Evolutionary conservation across 2,888 invertebrate genomes (phyloP).

Genomic region (Mythimna loreyi): DNA sequence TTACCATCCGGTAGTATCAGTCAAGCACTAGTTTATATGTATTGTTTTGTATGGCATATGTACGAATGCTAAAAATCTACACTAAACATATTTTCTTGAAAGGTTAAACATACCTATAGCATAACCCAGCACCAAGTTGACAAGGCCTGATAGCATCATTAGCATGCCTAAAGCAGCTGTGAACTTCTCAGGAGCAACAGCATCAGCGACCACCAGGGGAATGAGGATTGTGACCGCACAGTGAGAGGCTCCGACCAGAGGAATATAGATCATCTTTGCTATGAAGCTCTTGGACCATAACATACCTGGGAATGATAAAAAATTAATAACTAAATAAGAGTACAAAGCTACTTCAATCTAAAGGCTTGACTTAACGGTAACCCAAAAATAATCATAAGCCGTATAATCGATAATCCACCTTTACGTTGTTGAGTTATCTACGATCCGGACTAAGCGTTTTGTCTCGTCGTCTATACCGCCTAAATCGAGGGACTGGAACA

Average conservation of each 20-base stretch:
- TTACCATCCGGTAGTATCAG: too few species aligned
- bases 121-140: slow-evolving; percentile 88
- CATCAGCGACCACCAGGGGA: slow-evolving; percentile 91
- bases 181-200: slow-evolving; percentile 89
- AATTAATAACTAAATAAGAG: not conserved
- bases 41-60: too few species aligned
- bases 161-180: slow-evolving; percentile 91
- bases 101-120: slow-evolving; percentile 87
- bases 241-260: slow-evolving; percentile 88
- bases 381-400: too few species aligned
- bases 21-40: too few species aligned
- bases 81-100: not conserved
- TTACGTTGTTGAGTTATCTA: too few species aligned
- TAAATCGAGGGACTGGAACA: too few species aligned
- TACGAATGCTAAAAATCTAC: too few species aligned
- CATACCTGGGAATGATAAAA: slow-evolving; percentile 71
- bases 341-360: not conserved
- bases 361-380: not conserved
- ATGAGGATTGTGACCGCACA: slow-evolving; percentile 88
- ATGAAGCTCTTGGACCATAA: slow-evolving; percentile 73
- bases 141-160: slow-evolving; percentile 89
- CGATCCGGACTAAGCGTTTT: too few species aligned
- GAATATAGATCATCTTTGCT: slow-evolving; percentile 72
- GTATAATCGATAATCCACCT: too few species aligned
- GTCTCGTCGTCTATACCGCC: too few species aligned